Evolutionary conservation across 2,113 vertebrate genomes (phyloP), one percentile per base, ranked within the genome.

Genomic region (Hippocampus barbouri): DNA sequence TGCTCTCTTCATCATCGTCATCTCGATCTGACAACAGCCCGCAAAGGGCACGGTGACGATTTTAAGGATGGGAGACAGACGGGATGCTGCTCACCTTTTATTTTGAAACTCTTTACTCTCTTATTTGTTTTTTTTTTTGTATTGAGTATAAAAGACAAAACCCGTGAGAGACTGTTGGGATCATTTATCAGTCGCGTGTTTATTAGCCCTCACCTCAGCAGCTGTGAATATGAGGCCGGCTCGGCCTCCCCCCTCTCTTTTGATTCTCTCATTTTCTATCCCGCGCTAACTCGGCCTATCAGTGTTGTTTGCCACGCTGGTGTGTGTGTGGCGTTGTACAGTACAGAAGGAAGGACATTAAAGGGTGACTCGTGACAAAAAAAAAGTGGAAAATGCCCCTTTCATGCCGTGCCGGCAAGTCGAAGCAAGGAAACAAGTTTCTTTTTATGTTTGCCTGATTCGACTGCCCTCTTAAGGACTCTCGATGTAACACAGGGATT

Each of bases 181-280:
- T 87, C 85, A 88, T 89, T 89, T 88, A 89, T 85, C 79, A 89
- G 87, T 89, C 79, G 89, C 83, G 84, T 90, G 86, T 61, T 61
- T 61, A 61, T 86, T 84, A 81, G 73, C 84, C 89, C 84, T 82
- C 86, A 86, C 88, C 87, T 82, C 89, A 89, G 90, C 89, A 91
- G 92, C 91, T 93, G 92, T 93, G 92, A 93, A 93, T 90, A 88
- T 64, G 66, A 90, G 90, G 82, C 85, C 89, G 82, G n/a, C 27
- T 80, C 21, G 67, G 86, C 79, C 34, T 75, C 69, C 1, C 65
- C 69, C 72, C 51, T 79, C 61, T 69, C 40, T 79, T 69, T 76
- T 45, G 10, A 12, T 34, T 79, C 56, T 76, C 54, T 76, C 61
- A 76, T 49, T 60, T 30, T 69, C 78, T 49, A 81, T 80, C 15